Evolutionary conservation across 2,888 invertebrate species (phyloP).

Genomic region (Drosophila greeni): DNA sequence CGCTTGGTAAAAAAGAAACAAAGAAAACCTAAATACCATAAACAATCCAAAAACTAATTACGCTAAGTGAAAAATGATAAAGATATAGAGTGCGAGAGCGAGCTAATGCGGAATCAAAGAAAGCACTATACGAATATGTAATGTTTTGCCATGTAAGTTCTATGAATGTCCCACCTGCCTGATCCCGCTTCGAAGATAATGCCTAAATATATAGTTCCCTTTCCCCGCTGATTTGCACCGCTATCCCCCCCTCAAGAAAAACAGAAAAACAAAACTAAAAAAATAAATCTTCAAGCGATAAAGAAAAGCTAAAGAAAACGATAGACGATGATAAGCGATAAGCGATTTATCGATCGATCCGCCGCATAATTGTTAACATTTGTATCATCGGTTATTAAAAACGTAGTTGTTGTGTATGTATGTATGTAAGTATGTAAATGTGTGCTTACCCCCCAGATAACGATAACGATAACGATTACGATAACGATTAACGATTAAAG

Average conservation of each 20-base stretch:
- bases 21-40: constrained; percentile 20
- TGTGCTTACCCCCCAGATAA: constrained; percentile 55
- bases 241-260: not conserved
- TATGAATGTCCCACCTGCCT: constrained; percentile 71
- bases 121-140: constrained; percentile 28
- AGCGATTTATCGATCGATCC: constrained; percentile 53
- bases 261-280: not conserved
- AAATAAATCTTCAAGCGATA: constrained; percentile 10
- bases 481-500: constrained; percentile 18
- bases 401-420: constrained; percentile 73
- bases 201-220: constrained; percentile 23
- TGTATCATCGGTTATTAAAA: constrained; percentile 65
- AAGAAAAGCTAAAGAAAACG: not conserved
- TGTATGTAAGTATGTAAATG: constrained; percentile 67
- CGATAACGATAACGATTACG: constrained; percentile 20
- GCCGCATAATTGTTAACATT: constrained; percentile 72
- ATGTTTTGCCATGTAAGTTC: constrained; percentile 58
- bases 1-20: constrained; percentile 55
- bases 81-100: not conserved
- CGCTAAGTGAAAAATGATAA: constrained; percentile 14
- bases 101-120: constrained; percentile 12
- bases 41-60: constrained; percentile 28
- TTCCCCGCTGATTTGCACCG: constrained; percentile 40
- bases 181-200: constrained; percentile 33
- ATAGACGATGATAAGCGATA: constrained; percentile 10